A percentile compares a stretch with the other conserved stretches of the same genome.
phyloP scores from a whole-genome alignment of 2,113 vertebrate species.

The Hydrochoerus hydrochaeris region DNA sequence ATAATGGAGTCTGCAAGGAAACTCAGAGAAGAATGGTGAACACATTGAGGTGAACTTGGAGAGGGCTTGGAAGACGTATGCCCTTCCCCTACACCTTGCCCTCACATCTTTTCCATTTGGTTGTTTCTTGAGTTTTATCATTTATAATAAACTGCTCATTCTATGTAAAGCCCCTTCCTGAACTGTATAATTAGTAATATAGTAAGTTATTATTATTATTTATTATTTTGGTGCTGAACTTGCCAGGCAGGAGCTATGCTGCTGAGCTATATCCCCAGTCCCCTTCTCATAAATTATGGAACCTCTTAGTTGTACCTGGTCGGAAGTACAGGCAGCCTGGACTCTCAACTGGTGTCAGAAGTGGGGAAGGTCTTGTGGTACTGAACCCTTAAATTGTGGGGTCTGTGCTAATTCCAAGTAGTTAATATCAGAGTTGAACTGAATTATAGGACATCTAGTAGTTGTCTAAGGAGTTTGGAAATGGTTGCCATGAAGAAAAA shows the following conservation, averaged over 20 bases:
- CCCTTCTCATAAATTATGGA: too few relatives aligned
- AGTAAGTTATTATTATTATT: too few relatives aligned
- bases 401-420: background rate
- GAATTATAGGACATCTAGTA: background rate
- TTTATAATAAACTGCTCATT: background rate
- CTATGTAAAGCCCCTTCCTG: background rate
- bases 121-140: background rate
- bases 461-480: background rate
- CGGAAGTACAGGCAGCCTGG: background rate
- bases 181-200: background rate
- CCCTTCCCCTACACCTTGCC: accelerated
- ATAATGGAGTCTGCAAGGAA: background rate
- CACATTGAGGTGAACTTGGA: background rate
- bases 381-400: background rate
- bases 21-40: background rate
- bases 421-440: background rate
- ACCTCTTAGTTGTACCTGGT: background rate
- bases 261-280: too few relatives aligned
- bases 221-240: too few relatives aligned
- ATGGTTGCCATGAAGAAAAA: background rate
- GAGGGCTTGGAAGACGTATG: background rate
- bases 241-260: too few relatives aligned
- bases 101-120: background rate
- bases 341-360: background rate
- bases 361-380: background rate